Percentiles rank a stretch among this genome's conserved stretches.
Conservation (phyloP, 2,888 invertebrate genomes). For the Bombyx huttoni region DNA sequence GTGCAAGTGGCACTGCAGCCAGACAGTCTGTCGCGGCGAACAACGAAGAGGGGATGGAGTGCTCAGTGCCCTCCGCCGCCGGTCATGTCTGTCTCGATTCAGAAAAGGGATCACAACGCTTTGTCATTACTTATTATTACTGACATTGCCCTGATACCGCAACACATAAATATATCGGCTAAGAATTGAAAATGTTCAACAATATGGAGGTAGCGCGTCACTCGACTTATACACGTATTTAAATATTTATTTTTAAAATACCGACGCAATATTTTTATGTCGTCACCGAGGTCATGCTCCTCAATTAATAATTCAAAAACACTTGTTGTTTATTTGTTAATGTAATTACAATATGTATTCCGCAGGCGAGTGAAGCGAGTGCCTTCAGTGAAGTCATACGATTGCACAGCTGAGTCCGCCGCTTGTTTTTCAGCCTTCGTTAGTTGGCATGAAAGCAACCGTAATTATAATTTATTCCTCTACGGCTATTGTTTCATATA, state of each 20-base stretch:
- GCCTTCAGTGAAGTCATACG: background rate
- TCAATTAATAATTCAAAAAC: background rate
- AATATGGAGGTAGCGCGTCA: too few relatives aligned
- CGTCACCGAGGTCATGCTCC: background rate
- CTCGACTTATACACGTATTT: background rate
- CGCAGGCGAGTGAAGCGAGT: background rate
- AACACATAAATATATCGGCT: background rate
- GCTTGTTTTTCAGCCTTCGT: constrained; percentile 3
- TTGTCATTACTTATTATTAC: background rate
- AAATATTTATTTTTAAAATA: background rate
- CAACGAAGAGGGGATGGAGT: background rate
- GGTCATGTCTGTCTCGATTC: background rate
- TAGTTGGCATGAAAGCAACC: background rate
- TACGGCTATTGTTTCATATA: constrained; percentile 1
- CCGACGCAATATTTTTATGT: background rate
- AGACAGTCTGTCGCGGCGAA: background rate
- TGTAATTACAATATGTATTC: background rate
- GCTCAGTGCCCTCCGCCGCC: background rate
- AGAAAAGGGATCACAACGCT: background rate
- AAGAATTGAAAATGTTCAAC: too few relatives aligned
- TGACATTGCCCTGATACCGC: background rate
- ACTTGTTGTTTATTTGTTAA: background rate
- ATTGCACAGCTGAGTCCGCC: constrained; percentile 2
- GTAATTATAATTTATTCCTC: constrained; percentile 3
- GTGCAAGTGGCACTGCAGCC: background rate